Conservation (phyloP, 2,113 vertebrate genomes). For the Phaethornis superciliosus region DNA sequence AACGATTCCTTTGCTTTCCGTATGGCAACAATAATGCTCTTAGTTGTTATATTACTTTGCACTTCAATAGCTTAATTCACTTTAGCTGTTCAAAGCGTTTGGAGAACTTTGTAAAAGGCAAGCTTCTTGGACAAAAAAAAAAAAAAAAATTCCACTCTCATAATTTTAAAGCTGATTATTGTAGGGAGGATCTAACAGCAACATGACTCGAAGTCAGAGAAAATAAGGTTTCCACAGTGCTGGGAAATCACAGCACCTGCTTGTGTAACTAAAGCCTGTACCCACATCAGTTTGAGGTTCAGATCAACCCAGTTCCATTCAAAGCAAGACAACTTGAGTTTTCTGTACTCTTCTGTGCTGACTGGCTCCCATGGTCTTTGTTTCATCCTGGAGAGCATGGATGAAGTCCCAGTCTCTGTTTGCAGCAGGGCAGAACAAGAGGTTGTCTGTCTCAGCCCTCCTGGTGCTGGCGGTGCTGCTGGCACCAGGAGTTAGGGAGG, state of each 20-base stretch:
- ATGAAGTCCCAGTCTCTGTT: background rate
- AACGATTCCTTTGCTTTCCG: background rate
- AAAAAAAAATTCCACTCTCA: background rate
- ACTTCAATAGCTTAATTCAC: background rate
- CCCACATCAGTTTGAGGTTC: background rate
- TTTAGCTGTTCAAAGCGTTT: background rate
- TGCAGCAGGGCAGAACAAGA: background rate
- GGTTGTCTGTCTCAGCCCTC: background rate
- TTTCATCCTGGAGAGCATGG: background rate
- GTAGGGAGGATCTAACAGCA: background rate
- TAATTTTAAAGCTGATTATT: background rate
- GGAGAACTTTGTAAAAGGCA: background rate
- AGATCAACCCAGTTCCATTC: background rate
- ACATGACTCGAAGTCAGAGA: background rate
- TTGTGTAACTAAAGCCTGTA: background rate
- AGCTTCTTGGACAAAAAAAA: background rate
- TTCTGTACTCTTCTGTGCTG: background rate
- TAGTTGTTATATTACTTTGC: background rate
- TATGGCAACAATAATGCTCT: background rate
- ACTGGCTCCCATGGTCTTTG: background rate
- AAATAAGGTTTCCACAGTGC: rapidly evolving
- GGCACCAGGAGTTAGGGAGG: background rate
- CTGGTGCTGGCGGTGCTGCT: background rate
- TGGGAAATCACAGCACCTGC: background rate
- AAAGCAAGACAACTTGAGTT: background rate